Base-by-base conservation (phyloP, 2,888 invertebrate species). In the Mesorhabditis spiculigera region DNA sequence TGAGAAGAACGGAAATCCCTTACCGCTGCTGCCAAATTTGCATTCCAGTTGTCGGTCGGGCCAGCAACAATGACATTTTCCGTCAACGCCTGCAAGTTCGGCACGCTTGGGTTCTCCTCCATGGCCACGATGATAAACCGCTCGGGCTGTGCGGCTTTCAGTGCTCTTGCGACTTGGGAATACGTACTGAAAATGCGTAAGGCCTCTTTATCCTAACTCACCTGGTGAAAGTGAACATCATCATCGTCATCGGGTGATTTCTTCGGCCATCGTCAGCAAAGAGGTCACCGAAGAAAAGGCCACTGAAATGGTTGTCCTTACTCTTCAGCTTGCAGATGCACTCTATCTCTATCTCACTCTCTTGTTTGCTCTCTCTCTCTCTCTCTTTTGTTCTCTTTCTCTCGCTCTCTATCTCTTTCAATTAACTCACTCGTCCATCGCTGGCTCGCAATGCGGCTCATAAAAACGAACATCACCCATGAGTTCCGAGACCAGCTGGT, bases 21-120 rank as follows among this genome's bases (percentile, higher is more conserved):
- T n/a, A 50, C 58, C 58, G 8, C 10, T 13, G 8, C n/a, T 50
- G 58, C 58, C 3, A 50, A 50, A n/a, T 10, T 50, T n/a, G 58
- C 8, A 50, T 50, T n/a, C 58, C 58, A 50, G 58, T n/a, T 50
- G 28, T 28, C 28, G 28, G 28, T 3, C 58, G n/a, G 8, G 8
- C 58, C 58, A 50, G 58, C 58, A 50, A 50, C 58, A 50, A 50
- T 50, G 1, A 50, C 58, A 50, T 50, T 50, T 50, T 50, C 58
- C n/a, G 58, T 13, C n/a, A 50, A 50, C 0, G 58, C 58, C n/a
- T 50, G 1, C 58, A 50, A n/a, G n/a, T 50, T 50, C n/a, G 58
- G 10, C 8, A 50, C n/a, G n/a, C 3, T 50, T 3, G 58, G 58
- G 8, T 13, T 50, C 8, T 50, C 58, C n/a, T 50, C 58, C 8